Conservation (phyloP, 2,113 vertebrate species). For the Candoia aspera region DNA sequence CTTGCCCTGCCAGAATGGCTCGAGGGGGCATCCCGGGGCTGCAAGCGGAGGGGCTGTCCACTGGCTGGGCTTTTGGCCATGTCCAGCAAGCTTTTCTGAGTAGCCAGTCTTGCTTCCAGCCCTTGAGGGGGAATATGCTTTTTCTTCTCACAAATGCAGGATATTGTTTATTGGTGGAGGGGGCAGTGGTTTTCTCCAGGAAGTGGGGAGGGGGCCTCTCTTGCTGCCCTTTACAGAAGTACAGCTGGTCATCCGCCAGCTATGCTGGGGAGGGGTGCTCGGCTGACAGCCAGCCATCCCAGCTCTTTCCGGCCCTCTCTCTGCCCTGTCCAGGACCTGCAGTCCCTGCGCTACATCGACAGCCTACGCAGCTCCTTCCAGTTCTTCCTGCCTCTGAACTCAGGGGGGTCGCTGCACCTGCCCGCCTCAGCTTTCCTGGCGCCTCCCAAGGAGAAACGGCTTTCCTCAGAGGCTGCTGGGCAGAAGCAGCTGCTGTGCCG, state of each 20-base stretch:
- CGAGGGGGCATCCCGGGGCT: background rate
- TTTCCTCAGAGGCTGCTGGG: constrained; percentile 85
- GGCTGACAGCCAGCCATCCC: background rate
- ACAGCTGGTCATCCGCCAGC: no score
- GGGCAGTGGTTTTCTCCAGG: background rate
- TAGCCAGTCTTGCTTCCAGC: background rate
- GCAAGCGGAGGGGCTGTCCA: background rate
- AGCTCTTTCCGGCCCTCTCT: background rate
- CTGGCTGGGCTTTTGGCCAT: background rate
- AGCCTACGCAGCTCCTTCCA: constrained; percentile 85
- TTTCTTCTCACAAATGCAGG: no score
- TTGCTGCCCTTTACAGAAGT: background rate
- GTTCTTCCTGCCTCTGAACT: constrained; percentile 90
- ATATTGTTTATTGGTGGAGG: no score
- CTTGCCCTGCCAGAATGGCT: background rate
- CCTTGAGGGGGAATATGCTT: background rate
- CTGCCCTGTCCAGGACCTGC: constrained; percentile 75
- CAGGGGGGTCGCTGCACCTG: constrained; percentile 84
- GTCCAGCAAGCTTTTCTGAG: background rate
- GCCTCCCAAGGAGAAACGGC: constrained; percentile 83
- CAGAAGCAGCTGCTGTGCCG: constrained; percentile 92
- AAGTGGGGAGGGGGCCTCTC: background rate
- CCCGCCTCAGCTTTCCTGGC: constrained; percentile 88
- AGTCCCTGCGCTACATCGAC: constrained; percentile 81
- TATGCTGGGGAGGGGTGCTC: no score